phyloP scores from a whole-genome alignment of 2,113 vertebrate genomes.

The Brachypteracias leptosomus region DNA sequence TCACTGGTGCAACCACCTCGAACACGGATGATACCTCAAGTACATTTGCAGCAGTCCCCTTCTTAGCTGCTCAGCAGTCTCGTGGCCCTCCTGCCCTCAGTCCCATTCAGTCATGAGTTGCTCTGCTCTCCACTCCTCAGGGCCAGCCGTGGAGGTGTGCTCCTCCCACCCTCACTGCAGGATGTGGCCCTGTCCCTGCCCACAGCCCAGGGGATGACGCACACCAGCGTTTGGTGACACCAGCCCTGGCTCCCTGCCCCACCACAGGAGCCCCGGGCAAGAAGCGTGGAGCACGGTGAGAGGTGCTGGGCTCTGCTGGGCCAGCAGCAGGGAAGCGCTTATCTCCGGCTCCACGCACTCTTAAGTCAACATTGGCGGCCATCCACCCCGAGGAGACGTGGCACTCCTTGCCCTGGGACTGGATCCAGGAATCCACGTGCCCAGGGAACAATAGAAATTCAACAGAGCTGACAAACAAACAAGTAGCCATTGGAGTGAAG shows the following conservation, averaged over 20 bases:
- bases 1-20: fast-evolving
- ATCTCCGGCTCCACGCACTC: not conserved
- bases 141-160: not conserved
- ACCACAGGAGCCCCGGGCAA: fast-evolving
- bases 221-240: fast-evolving
- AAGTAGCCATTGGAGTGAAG: not conserved
- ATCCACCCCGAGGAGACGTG: not conserved
- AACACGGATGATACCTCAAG: fast-evolving
- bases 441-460: not conserved
- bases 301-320: fast-evolving
- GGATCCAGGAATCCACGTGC: not conserved
- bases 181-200: not conserved
- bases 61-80: fast-evolving
- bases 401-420: not conserved
- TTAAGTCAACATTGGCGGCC: not conserved
- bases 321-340: not conserved
- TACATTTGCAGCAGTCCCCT: fast-evolving
- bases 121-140: fast-evolving
- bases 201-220: not conserved
- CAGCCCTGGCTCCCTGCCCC: not conserved
- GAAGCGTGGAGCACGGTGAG: fast-evolving
- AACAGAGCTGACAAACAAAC: not conserved
- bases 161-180: fast-evolving
- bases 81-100: not conserved
- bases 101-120: not conserved